Base-by-base conservation (phyloP, 2,797 vertebrate species). In the Chanos chanos region DNA sequence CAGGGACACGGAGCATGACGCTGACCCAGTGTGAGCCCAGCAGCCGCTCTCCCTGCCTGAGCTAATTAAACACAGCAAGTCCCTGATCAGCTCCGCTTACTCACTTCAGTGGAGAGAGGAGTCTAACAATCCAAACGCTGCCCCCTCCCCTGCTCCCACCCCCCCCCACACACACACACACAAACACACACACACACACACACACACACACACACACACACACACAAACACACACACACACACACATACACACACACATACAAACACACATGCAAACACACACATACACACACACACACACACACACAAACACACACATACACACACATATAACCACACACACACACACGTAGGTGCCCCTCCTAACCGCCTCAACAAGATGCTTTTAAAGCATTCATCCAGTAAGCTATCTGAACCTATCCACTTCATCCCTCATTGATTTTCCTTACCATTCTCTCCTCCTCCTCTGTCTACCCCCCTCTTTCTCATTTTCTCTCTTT, bases 391-490 rank as follows among this genome's bases (percentile, higher is more conserved):
- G 66, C 58, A 61, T 36, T 58, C 57, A 63, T 60, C 43, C 34
- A 44, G 60, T 49, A 19, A 43, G 28, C 39, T 13, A 58, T 53
- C 39, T 66, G 56, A 65, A 56, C 61, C 28, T 71, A 70, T 53
- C 39, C 30, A 64, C 63, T 60, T 68, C 51, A 70, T 21, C 66
- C 64, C 57, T 74, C 65, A 66, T 30, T 59, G 57, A 71, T 54
- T 72, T 61, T 39, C 19, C 28, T 19, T 25, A 18, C 57, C 43
- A 9, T 28, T 41, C 24, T 34, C 44, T 68, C 25, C 28, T 24
- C 15, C 62, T 45, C 61, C 19, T 52, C 37, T 27, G 31, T 19
- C 39, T 7, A 43, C 49, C 59, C 2, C 44, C 27, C 52, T 64
- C 22, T 37, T 63, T 56, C 31, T 39, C 25, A 18, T 7, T 57